Evolutionary conservation across 2,797 vertebrate genomes (phyloP).

Genomic region (Fistularia tabacaria): DNA sequence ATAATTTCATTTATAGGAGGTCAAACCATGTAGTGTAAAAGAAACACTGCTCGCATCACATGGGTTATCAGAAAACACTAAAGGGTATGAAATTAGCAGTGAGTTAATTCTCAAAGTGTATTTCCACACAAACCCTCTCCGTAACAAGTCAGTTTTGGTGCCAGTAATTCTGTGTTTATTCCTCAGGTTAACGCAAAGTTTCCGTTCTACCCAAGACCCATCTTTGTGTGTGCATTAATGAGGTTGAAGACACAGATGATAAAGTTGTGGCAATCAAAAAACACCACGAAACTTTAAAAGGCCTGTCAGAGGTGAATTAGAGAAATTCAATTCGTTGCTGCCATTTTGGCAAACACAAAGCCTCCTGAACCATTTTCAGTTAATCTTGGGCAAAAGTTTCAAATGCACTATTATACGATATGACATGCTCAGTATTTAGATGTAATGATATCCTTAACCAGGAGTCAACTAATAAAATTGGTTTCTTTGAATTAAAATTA

Average conservation of each 20-base stretch:
- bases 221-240: conserved; percentile 31
- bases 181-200: conserved; percentile 10
- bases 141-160: conserved; percentile 25
- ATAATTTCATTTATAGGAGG: no score
- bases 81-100: no score
- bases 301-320: conserved; percentile 2
- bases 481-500: conserved; percentile 26
- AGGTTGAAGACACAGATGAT: conserved; percentile 12
- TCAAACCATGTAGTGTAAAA: no score
- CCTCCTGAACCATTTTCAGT: background rate
- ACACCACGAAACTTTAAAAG: conserved; percentile 13
- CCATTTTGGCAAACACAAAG: conserved; percentile 13
- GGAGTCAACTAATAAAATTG: conserved; percentile 38
- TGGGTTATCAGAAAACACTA: no score
- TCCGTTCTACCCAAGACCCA: conserved; percentile 20
- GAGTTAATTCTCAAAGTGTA: no score
- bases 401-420: no score
- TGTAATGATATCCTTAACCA: conserved; percentile 1
- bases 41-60: no score
- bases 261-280: conserved; percentile 35
- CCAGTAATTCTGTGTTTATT: conserved; percentile 28
- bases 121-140: no score
- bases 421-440: no score
- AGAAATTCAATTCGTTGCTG: conserved; percentile 7
- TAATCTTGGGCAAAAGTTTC: background rate